Evolutionary conservation across 1,140 invertebrate species (phyloP).

Genomic region (Pectinophora gossypiella): DNA sequence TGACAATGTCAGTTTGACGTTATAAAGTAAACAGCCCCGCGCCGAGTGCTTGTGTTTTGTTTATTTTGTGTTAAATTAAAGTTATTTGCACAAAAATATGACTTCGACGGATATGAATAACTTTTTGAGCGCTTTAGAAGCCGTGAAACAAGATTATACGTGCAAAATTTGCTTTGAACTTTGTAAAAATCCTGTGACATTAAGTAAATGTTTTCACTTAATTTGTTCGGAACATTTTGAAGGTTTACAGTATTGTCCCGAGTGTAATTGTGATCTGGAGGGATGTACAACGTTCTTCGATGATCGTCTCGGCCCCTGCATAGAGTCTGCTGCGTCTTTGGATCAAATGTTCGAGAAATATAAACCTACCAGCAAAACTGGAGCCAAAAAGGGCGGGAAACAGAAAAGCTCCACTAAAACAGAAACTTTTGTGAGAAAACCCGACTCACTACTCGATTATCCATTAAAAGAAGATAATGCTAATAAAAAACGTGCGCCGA

Average conservation of each 20-base stretch:
- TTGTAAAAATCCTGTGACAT: slow-evolving; percentile 46
- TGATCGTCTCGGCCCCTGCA: slow-evolving; percentile 26
- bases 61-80: neutral
- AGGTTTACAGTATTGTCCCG: slow-evolving; percentile 41
- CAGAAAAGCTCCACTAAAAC: slow-evolving; percentile 3
- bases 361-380: slow-evolving; percentile 3
- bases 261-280: slow-evolving; percentile 39
- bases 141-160: slow-evolving; percentile 47
- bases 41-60: neutral
- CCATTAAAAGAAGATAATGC: neutral
- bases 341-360: slow-evolving; percentile 36
- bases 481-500: neutral
- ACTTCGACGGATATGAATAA: slow-evolving; percentile 26
- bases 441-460: neutral
- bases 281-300: slow-evolving; percentile 34
- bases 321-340: slow-evolving; percentile 38
- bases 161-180: slow-evolving; percentile 52
- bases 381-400: slow-evolving; percentile 10
- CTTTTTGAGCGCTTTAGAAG: slow-evolving; percentile 49
- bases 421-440: neutral
- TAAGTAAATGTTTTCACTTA: slow-evolving; percentile 60
- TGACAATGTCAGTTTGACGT: neutral
- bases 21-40: too few relatives aligned
- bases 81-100: slow-evolving; percentile 25
- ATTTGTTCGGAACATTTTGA: slow-evolving; percentile 54